Conservation (phyloP, 1,140 invertebrate genomes). For the Thaumetopoea pityocampa region DNA sequence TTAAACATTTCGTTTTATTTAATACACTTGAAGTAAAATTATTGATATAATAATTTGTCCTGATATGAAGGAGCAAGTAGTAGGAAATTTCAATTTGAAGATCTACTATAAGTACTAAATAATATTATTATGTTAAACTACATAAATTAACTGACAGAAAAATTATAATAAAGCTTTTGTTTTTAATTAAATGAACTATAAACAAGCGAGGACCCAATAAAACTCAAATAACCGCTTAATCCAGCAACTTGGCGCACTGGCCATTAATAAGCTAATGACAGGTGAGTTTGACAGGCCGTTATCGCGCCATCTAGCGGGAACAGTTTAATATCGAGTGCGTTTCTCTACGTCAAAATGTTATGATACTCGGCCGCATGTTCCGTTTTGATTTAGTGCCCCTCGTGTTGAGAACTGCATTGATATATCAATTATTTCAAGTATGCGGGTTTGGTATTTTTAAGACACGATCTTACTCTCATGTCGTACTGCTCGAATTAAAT, state of each 20-base stretch:
- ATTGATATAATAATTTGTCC: too few relatives aligned
- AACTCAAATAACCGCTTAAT: slow-evolving; percentile 43
- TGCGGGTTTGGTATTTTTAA: slow-evolving; percentile 67
- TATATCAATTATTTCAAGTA: slow-evolving; percentile 72
- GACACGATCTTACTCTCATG: slow-evolving; percentile 71
- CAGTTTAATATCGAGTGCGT: slow-evolving; percentile 59
- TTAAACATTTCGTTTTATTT: too few relatives aligned
- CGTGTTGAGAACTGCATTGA: slow-evolving; percentile 62
- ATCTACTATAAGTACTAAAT: too few relatives aligned
- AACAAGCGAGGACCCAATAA: slow-evolving; percentile 26
- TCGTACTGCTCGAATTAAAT: slow-evolving; percentile 62
- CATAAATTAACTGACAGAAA: too few relatives aligned
- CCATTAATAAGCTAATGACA: slow-evolving; percentile 71
- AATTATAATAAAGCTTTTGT: too few relatives aligned
- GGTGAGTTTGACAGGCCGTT: slow-evolving; percentile 61
- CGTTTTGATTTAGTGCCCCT: slow-evolving; percentile 70
- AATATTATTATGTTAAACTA: too few relatives aligned
- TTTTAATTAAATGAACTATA: too few relatives aligned
- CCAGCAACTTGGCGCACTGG: slow-evolving; percentile 47
- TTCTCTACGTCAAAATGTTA: slow-evolving; percentile 66
- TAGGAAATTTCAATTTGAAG: too few relatives aligned
- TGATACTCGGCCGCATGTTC: slow-evolving; percentile 45
- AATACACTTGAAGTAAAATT: too few relatives aligned
- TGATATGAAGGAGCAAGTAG: too few relatives aligned
- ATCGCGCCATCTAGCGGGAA: slow-evolving; percentile 69